Conservation (phyloP, 2,888 invertebrate genomes). For the Taenaris catops region DNA sequence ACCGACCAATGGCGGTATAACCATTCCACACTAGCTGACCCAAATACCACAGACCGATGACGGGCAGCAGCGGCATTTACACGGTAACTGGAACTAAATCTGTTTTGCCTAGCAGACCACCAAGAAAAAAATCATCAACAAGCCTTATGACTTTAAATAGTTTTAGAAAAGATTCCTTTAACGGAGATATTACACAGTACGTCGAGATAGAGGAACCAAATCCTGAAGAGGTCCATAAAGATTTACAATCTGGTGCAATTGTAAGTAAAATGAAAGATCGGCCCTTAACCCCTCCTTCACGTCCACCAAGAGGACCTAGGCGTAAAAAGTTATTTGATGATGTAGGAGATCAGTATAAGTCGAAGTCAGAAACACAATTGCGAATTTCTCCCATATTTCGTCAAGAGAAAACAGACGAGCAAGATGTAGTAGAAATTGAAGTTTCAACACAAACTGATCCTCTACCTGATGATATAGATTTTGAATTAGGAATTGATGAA, state of each 20-base stretch:
- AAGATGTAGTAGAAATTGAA: constrained; percentile 82
- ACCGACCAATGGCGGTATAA: too few species aligned
- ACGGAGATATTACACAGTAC: constrained; percentile 76
- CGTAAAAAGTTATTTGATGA: constrained; percentile 48
- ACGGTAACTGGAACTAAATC: constrained; percentile 78
- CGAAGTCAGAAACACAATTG: constrained; percentile 27
- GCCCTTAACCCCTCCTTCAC: constrained; percentile 91
- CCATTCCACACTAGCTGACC: too few species aligned
- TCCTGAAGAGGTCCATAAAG: constrained; percentile 80
- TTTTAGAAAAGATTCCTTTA: constrained; percentile 58
- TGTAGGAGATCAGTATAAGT: constrained; percentile 20
- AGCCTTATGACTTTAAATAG: constrained; percentile 76
- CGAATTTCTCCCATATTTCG: constrained; percentile 30
- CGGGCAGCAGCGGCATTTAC: too few species aligned
- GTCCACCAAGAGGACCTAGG: constrained; percentile 85
- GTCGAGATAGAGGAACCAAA: constrained; percentile 81
- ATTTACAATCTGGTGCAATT: constrained; percentile 86
- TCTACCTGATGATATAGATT: constrained; percentile 87
- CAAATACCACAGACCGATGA: too few species aligned
- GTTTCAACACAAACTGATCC: constrained; percentile 93
- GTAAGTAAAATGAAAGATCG: constrained; percentile 91
- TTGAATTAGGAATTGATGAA: constrained; percentile 78
- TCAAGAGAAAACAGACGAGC: constrained; percentile 34
- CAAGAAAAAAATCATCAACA: constrained; percentile 80
- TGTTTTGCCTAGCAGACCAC: constrained; percentile 81